Conservation (phyloP, 2,113 vertebrate species). For the Mesocricetus auratus region DNA sequence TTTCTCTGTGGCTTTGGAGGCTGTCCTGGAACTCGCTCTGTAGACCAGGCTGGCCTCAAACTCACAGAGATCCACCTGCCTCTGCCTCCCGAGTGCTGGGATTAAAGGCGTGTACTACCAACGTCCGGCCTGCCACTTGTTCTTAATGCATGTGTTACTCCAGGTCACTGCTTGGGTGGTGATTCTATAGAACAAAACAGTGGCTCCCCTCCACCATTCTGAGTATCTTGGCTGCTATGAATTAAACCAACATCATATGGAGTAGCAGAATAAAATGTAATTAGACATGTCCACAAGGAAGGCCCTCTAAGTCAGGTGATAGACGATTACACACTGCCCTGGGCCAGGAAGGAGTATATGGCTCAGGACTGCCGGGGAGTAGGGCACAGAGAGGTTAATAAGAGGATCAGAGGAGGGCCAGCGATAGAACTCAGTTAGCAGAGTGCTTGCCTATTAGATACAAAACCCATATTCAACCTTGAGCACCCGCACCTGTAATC, state of each 20-base stretch:
- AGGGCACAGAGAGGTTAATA: neutral
- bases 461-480: neutral
- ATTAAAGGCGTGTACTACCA: no score
- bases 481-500: neutral
- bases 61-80: no score
- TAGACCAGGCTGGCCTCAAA: no score
- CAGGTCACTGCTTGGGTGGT: neutral
- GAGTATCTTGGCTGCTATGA: neutral
- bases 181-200: neutral
- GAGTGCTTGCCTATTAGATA: neutral
- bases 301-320: neutral
- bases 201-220: neutral
- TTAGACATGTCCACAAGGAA: neutral
- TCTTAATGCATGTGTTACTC: neutral
- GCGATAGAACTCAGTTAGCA: no score
- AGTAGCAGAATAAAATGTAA: neutral
- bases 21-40: no score
- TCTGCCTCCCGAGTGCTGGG: no score
- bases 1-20: no score
- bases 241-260: neutral
- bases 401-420: neutral
- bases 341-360: neutral
- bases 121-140: neutral
- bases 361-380: no score
- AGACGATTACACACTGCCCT: neutral